These are phyloP conservation scores for Lacerta bilineata DNA, from an alignment of 2,797 vertebrate genomes.

Conservation along the genomic window DNA sequence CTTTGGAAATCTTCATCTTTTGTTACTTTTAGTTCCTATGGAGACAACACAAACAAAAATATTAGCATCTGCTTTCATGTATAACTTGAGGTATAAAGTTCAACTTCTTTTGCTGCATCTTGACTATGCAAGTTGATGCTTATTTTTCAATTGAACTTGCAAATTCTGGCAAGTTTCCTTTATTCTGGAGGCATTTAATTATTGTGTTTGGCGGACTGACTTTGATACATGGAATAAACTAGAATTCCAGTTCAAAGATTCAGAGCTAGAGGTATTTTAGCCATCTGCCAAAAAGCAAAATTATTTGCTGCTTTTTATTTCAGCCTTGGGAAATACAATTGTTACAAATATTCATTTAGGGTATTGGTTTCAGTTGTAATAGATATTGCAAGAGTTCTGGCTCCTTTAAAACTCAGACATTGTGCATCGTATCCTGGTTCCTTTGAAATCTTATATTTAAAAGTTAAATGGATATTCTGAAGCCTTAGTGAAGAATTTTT, in stretches of 20 bases:
- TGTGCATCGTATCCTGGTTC: not conserved
- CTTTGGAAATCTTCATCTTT: not conserved
- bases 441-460: constrained; percentile 1
- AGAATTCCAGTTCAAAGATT: constrained; percentile 76
- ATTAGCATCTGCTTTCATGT: constrained; percentile 34
- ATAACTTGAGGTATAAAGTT: constrained; percentile 53
- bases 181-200: constrained; percentile 76
- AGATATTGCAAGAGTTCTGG: not conserved
- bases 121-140: constrained; percentile 61
- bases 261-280: constrained; percentile 62
- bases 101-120: constrained; percentile 56
- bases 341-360: constrained; percentile 41
- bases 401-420: constrained; percentile 45
- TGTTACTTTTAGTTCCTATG: constrained; percentile 32
- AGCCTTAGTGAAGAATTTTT: constrained; percentile 29
- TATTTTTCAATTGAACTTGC: constrained; percentile 74
- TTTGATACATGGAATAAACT: constrained; percentile 71
- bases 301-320: constrained; percentile 72
- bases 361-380: constrained; percentile 39
- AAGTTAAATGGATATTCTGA: not conserved
- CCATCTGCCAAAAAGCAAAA: constrained; percentile 70
- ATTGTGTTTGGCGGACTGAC: constrained; percentile 73
- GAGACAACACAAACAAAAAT: constrained; percentile 37
- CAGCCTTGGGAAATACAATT: constrained; percentile 63
- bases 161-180: constrained; percentile 76